Conservation (phyloP, 1,140 invertebrate species). For the Metaphire vulgaris region DNA sequence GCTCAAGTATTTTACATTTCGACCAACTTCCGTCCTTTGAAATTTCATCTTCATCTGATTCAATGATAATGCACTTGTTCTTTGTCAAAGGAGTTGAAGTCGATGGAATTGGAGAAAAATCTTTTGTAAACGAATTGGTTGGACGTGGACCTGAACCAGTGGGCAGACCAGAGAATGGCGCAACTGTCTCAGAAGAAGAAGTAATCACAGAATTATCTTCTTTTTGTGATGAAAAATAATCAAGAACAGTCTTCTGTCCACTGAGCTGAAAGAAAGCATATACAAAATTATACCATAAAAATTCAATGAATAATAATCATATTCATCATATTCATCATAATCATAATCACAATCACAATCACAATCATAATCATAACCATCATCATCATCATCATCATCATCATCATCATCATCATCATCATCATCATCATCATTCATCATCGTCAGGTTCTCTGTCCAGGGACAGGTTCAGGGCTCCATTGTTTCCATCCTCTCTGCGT, state of each 20-base stretch:
- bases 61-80: background rate
- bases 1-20: background rate
- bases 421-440: too few relatives aligned
- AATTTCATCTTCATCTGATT: slow-evolving; percentile 3
- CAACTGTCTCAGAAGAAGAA: too few relatives aligned
- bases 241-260: slow-evolving; percentile 19
- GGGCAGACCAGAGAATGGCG: too few relatives aligned
- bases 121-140: too few relatives aligned
- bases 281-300: background rate
- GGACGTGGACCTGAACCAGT: too few relatives aligned
- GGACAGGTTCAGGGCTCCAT: too few relatives aligned
- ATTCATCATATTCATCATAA: too few relatives aligned
- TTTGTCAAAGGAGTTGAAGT: background rate
- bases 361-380: too few relatives aligned
- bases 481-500: too few relatives aligned
- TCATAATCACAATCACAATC: too few relatives aligned
- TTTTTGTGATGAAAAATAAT: slow-evolving; percentile 13
- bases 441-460: too few relatives aligned
- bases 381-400: slow-evolving; percentile 13
- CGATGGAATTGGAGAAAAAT: too few relatives aligned
- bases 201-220: background rate
- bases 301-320: background rate
- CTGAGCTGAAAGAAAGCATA: background rate
- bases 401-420: slow-evolving; percentile 10
- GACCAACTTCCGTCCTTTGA: background rate